Evolutionary conservation across 2,888 invertebrate genomes (phyloP).

Genomic region (Rhagonycha lutea): DNA sequence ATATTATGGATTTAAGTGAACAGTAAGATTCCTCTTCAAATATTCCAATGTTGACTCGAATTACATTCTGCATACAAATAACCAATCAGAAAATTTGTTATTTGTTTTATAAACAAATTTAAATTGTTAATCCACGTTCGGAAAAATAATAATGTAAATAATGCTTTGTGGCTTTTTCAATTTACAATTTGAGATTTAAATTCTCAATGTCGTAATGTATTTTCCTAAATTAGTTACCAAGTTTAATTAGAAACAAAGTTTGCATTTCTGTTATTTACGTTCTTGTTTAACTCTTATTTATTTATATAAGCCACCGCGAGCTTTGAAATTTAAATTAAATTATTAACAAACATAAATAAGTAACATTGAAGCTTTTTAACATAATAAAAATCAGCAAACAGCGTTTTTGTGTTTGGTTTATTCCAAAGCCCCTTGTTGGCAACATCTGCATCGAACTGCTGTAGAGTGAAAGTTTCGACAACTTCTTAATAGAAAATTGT

Average conservation of each 20-base stretch:
- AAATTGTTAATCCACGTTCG: conserved; percentile 1
- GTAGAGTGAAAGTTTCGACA: neutral
- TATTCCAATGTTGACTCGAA: conserved; percentile 18
- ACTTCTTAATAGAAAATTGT: conserved; percentile 1
- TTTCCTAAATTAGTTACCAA: neutral
- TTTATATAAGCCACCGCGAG: neutral
- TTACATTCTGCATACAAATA: conserved; percentile 11
- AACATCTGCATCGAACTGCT: neutral
- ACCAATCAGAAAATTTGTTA: conserved; percentile 15
- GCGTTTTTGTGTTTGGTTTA: neutral
- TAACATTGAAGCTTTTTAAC: neutral
- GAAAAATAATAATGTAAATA: conserved; percentile 1
- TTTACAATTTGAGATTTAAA: neutral
- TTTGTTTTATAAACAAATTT: conserved; percentile 17
- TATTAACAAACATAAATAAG: neutral
- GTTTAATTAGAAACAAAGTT: neutral
- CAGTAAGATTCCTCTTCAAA: conserved; percentile 16
- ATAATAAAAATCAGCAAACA: neutral
- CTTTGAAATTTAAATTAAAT: neutral
- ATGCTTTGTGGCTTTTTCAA: neutral
- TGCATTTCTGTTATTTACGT: neutral
- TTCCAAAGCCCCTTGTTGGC: neutral
- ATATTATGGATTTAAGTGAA: conserved; percentile 19
- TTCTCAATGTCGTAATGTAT: neutral
- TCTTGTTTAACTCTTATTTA: neutral